Percentiles rank a stretch among this genome's conserved stretches.
Conservation (phyloP, 2,888 invertebrate species). For the Adelphocoris suturalis region DNA sequence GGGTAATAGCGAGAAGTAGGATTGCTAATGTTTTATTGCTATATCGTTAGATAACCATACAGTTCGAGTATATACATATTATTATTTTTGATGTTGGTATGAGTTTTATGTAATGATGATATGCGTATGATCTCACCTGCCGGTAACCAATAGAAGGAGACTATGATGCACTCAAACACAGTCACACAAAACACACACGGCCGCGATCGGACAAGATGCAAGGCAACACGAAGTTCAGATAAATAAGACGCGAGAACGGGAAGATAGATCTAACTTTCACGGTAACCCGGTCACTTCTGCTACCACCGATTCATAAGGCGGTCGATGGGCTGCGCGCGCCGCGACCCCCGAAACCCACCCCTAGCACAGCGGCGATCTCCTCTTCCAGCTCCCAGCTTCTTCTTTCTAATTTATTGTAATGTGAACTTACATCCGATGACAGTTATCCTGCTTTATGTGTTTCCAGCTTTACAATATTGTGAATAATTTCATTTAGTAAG, state of each 20-base stretch:
- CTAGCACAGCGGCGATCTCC: neutral
- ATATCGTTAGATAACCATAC: no score
- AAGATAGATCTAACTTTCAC: conserved; percentile 60
- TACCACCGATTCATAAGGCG: conserved; percentile 59
- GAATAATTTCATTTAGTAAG: no score
- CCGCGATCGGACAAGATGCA: conserved; percentile 11
- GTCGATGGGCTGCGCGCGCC: conserved; percentile 71
- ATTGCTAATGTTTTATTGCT: no score
- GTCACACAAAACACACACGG: conserved; percentile 65
- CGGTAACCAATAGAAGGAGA: conserved; percentile 30
- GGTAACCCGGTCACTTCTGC: conserved; percentile 71
- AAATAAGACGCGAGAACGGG: conserved; percentile 22
- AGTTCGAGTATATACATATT: no score
- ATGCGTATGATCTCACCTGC: conserved; percentile 41
- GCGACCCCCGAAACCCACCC: conserved; percentile 29
- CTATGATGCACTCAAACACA: conserved; percentile 64
- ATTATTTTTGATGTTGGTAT: no score
- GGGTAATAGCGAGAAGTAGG: no score
- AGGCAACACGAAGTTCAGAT: conserved; percentile 48
- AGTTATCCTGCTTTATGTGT: neutral
- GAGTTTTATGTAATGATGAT: no score
- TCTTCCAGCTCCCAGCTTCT: conserved; percentile 25
- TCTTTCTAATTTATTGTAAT: conserved; percentile 34
- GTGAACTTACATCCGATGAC: neutral
- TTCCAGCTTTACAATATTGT: no score